A percentile compares a stretch with the other conserved stretches of the same genome.
Evolutionary conservation across 2,113 vertebrate genomes (phyloP).

Genomic region (Aythya baeri): DNA sequence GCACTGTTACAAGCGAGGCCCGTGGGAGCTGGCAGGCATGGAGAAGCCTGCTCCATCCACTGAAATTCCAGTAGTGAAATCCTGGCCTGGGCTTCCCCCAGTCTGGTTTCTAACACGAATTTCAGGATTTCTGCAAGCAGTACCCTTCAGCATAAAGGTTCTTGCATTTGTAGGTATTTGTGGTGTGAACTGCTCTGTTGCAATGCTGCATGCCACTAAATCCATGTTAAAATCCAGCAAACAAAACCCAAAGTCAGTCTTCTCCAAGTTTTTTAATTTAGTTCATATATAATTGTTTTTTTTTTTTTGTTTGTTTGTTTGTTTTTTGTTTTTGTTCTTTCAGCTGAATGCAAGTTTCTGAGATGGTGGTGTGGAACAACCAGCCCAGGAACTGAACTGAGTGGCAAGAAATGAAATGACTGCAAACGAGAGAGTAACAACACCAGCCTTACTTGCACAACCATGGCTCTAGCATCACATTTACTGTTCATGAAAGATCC

Average conservation of each 20-base stretch:
- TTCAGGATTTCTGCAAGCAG: neutral
- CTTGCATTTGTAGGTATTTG: neutral
- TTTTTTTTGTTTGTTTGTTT: neutral
- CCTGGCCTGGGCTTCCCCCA: neutral
- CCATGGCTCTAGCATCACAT: neutral
- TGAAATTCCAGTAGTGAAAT: neutral
- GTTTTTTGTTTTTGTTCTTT: neutral
- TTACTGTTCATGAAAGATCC: neutral
- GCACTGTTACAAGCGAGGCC: neutral
- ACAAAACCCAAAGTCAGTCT: neutral
- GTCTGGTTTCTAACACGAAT: neutral
- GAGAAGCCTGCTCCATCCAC: neutral
- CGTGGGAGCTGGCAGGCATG: neutral
- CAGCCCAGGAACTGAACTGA: neutral
- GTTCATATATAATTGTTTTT: accelerated
- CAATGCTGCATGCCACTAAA: neutral
- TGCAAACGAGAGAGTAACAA: neutral
- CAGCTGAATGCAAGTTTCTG: neutral
- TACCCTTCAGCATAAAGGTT: neutral
- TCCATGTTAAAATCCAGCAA: accelerated
- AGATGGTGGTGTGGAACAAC: neutral
- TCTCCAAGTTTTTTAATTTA: neutral
- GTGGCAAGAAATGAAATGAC: neutral
- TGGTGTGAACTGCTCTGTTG: neutral
- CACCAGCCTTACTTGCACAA: neutral